Base-by-base conservation (phyloP, 1,140 invertebrate genomes). In the Drosophila funebris region DNA sequence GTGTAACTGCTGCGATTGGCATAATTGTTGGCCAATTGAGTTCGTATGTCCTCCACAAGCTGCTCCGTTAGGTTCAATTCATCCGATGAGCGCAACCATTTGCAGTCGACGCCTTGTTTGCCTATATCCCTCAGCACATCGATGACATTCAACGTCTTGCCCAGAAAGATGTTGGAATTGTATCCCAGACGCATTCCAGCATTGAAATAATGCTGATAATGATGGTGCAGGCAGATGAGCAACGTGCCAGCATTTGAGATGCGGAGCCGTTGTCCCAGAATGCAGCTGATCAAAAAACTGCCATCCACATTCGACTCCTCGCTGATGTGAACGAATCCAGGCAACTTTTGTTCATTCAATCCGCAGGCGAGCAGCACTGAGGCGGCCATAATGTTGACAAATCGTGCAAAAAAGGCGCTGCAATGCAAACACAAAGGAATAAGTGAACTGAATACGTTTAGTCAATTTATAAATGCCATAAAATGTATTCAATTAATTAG, bases 131-230 rank as follows among this genome's bases (percentile, higher is more conserved):
- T 94, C 64, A 94, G 92, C 18, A 93, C 92, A 85, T 94, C 94
- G 36, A 94, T 93, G 58, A 94, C 92, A 41, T 92, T 87, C 7
- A 95, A 84, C 9, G 92, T 90, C 53, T 93, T 91, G 13, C 94
- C 93, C 56, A 93, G 90, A 72, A 94, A 90, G 57, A 93, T 93
- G 29, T 93, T 92, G 20, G 96, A 91, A 90, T 96, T 95, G 76
- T 95, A 95, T 22, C 95, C 95, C 76, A 96, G 92, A 81, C 95
- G 94, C 82, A 95, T 93, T n/a, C 95, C 94, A 53, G 96, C 93
- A 91, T 94, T 95, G 52, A 95, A 94, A 78, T 96, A 96, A 83
- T 96, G 95, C 20, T 93, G 92, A 48, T 95, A 92, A 4, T 94
- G 94, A 72, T 96, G 95, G 74, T 96, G 95, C 70, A 95, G 93